A percentile compares a stretch with the other conserved stretches of the same genome.
These are phyloP conservation scores for Chanos chanos DNA, from an alignment of 2,797 vertebrate genomes.

Conservation along the genomic window DNA sequence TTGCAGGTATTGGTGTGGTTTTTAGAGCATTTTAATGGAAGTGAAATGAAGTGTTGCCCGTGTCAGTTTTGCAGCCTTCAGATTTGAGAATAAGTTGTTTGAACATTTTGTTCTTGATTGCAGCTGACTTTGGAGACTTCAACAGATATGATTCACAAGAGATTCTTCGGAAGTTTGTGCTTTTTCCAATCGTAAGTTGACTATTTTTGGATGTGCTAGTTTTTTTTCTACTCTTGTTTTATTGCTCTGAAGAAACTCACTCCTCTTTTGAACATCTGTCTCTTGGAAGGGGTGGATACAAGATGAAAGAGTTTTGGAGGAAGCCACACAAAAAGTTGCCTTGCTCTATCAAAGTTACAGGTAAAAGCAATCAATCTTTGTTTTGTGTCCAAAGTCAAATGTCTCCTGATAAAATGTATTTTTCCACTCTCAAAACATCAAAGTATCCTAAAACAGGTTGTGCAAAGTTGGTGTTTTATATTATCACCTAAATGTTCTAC, in stretches of 20 bases:
- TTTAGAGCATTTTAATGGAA: no score
- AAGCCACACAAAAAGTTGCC: slow-evolving; percentile 95
- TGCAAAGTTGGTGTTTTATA: slow-evolving; percentile 1
- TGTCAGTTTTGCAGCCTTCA: no score
- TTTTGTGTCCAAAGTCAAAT: neutral
- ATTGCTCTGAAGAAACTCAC: neutral
- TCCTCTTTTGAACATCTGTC: neutral
- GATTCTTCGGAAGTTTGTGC: slow-evolving; percentile 93
- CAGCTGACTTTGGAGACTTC: slow-evolving; percentile 98
- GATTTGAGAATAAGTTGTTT: neutral
- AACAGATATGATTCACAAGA: slow-evolving; percentile 96
- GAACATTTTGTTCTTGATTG: slow-evolving; percentile 1
- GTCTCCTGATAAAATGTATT: neutral
- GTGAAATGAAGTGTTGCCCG: no score
- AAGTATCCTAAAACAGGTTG: neutral
- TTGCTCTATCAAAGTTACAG: slow-evolving; percentile 91
- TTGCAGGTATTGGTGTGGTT: no score
- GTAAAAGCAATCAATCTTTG: slow-evolving; percentile 58
- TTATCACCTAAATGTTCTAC: slow-evolving; percentile 33
- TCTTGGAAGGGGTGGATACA: slow-evolving; percentile 87
- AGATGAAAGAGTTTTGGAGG: slow-evolving; percentile 92
- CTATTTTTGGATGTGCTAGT: neutral
- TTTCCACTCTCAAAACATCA: neutral
- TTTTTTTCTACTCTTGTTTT: neutral
- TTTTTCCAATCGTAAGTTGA: slow-evolving; percentile 91